Evolutionary conservation across 1,140 invertebrate species (phyloP), one percentile per base, ranked within the genome.

Genomic region (Paracyclopina nana): DNA sequence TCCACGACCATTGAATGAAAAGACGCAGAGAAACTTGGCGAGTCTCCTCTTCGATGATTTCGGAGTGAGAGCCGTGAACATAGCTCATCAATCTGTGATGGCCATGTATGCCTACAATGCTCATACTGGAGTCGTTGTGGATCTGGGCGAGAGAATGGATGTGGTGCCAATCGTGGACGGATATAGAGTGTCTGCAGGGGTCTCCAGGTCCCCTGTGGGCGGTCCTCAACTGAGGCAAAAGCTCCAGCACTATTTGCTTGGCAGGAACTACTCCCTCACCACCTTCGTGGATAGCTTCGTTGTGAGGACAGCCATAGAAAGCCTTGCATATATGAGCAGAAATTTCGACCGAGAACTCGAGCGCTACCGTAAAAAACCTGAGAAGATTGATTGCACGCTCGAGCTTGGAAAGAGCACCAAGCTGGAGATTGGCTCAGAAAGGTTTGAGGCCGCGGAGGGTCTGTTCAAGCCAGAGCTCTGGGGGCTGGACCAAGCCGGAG

Each of bases 161-260:
- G 69, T 76, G 49, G 60, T 75, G 44, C 73, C 74, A 22, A 69
- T 76, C 20, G 72, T 68, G 59, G 72, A 75, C 60, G 73, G 73
- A 29, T 53, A 44, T 27, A 51, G 41, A n/a, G 34, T 52, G 3
- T 12, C 11, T 12, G 34, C 50, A 25, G 34, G 34, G 25, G 14
- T 42, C 12, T 44, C 41, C 6, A 38, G 31, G 42, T 27, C 22
- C 31, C 22, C 50, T 5, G 34, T 40, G 9, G 50, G 50, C 27
- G 50, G 50, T 16, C n/a, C n/a, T 11, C 16, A 52, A 44, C 24
- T 52, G 12, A 22, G 40, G 16, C 16, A 42, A 20, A 30, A 38
- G 12, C 27, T 38, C 11, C 12, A 14, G 4, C 50, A 52, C 16
- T 46, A 44, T 18, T 41, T 52, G n/a, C 24, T 20, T 11, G 50